These are phyloP conservation scores for Lasioglossum vierecki DNA, from an alignment of 2,888 invertebrate genomes.

Conservation along the genomic window DNA sequence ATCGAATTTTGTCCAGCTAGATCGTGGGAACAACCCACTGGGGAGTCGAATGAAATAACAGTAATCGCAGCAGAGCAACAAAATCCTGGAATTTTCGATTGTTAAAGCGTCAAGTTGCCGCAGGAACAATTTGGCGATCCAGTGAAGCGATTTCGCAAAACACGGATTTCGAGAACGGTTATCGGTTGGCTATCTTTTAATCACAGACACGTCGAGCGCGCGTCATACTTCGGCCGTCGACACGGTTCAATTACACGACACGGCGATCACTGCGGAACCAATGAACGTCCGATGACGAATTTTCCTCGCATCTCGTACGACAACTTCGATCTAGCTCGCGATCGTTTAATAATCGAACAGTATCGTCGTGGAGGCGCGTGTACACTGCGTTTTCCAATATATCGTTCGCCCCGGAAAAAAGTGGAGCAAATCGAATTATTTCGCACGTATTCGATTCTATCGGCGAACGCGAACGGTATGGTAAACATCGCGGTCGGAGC, in stretches of 20 bases:
- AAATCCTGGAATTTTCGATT: not conserved
- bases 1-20: no score
- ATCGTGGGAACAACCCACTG: no score
- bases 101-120: not conserved
- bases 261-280: slow-evolving; percentile 60
- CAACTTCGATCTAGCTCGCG: not conserved
- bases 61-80: not conserved
- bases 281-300: slow-evolving; percentile 50
- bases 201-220: slow-evolving; percentile 60
- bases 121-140: not conserved
- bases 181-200: slow-evolving; percentile 56
- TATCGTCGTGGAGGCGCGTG: not conserved
- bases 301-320: not conserved
- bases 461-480: not conserved
- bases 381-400: slow-evolving; percentile 8
- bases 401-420: slow-evolving; percentile 3
- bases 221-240: slow-evolving; percentile 64
- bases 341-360: slow-evolving; percentile 25
- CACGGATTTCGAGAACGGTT: not conserved
- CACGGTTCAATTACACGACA: slow-evolving; percentile 64
- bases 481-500: not conserved
- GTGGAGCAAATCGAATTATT: slow-evolving; percentile 18
- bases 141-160: not conserved
- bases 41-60: not conserved
- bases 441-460: slow-evolving; percentile 3